Base-by-base conservation (phyloP, 2,888 invertebrate genomes). In the Allacma fusca region DNA sequence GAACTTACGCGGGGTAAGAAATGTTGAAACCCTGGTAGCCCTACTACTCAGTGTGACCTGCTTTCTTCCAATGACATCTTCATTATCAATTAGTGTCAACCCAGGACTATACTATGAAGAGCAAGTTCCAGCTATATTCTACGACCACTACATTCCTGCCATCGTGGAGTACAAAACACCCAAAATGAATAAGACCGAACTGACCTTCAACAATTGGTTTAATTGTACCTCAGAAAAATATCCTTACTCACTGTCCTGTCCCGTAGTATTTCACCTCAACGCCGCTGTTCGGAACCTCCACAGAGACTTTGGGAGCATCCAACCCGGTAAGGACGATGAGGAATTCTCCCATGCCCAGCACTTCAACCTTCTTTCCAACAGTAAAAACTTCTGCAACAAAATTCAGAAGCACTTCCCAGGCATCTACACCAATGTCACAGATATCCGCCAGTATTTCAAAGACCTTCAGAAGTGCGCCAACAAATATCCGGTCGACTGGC, bases 181-280 rank as follows among this genome's bases (percentile, higher is more conserved):
- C 79, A 23, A 44, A 79, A 13, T 81, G 75, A 81, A 81, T 43
- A 78, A 79, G 59, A 68, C 80, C 1, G 83, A 83, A 16, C 44
- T 83, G 7, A 77, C 79, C 13, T 83, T 83, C 73, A 81, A 80
- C 72, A 83, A 82, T 62, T 81, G 83, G 83, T 81, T 77, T 73
- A 79, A 76, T 16, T 82, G 82, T 21, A 62, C 75, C 13, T 74
- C 73, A 0, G 82, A 82, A 68, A 78, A 64, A 40, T 50, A 64
- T 26, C 82, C 82, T 1, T 82, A 77, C 71, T 28, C 80, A 12
- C 80, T 79, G 76, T 82, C 83, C 24, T 84, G 83, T 34, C 83
- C 83, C 0, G 76, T 80, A 0, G 80, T 78, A 5, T 84, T 80
- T 65, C 81, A 81, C 73, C 80, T 84, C 81, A 84, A 84, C 67